phyloP scores from a whole-genome alignment of 1,140 invertebrate species.

The Heliconius nattereri region DNA sequence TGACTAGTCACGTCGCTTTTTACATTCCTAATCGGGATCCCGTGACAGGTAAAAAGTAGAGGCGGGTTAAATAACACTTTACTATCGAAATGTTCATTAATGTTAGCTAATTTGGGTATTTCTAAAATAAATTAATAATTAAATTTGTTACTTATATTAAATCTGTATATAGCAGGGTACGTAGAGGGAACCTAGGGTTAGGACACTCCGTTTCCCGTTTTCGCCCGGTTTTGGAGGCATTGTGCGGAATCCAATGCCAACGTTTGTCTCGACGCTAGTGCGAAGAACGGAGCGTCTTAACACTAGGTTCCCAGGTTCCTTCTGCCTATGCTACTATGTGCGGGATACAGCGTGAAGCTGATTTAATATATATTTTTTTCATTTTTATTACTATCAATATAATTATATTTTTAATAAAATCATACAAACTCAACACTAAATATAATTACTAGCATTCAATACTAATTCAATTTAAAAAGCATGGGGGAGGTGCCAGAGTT shows the following conservation, averaged over 20 bases:
- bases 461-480: constrained; percentile 53
- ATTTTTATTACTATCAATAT: no score
- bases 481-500: constrained; percentile 46
- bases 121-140: not conserved
- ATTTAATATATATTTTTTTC: no score
- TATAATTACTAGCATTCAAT: constrained; percentile 18
- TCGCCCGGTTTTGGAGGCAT: no score
- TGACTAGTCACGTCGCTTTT: constrained; percentile 21
- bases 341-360: no score
- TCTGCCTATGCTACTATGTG: no score
- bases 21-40: constrained; percentile 36
- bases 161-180: no score
- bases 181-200: not conserved
- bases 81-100: not conserved
- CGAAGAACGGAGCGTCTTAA: no score
- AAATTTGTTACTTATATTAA: not conserved
- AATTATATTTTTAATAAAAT: no score
- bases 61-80: constrained; percentile 3
- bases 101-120: not conserved
- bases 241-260: no score
- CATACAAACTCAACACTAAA: no score
- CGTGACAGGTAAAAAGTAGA: constrained; percentile 40
- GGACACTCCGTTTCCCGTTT: not conserved
- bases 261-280: no score
- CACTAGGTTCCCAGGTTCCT: no score